Conservation (phyloP, 2,797 vertebrate species). For the Megaceryle alcyon region DNA sequence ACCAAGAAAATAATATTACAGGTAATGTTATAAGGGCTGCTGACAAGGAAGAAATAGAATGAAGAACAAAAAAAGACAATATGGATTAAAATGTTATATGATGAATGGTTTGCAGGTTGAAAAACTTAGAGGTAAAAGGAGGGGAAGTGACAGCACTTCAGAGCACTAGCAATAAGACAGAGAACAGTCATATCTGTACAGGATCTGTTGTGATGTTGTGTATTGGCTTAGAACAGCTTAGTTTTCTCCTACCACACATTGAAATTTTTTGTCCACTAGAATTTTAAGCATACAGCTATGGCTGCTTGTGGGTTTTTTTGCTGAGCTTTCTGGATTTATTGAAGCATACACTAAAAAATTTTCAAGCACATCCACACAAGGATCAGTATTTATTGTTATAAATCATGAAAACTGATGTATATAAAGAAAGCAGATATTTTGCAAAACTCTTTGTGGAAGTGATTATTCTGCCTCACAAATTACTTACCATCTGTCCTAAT, state of each 20-base stretch:
- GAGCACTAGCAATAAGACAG: background rate
- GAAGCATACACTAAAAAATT: background rate
- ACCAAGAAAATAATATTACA: background rate
- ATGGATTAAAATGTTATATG: background rate
- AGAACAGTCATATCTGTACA: background rate
- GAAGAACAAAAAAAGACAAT: background rate
- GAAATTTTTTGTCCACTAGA: background rate
- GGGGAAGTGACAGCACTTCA: background rate
- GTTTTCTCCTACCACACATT: background rate
- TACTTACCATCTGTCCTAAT: background rate
- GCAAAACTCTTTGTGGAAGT: background rate
- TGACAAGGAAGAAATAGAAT: background rate
- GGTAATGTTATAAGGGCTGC: background rate
- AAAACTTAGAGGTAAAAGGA: background rate
- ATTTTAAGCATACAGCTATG: background rate
- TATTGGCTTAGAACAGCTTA: background rate
- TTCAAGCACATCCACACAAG: background rate
- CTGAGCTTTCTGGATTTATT: background rate
- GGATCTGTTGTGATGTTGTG: background rate
- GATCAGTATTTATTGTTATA: background rate
- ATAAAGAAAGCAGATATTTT: background rate
- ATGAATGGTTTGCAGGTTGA: background rate
- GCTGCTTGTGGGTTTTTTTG: background rate
- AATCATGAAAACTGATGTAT: background rate
- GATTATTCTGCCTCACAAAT: background rate